Conservation (phyloP, 2,888 invertebrate genomes). For the Malacosoma neustria region DNA sequence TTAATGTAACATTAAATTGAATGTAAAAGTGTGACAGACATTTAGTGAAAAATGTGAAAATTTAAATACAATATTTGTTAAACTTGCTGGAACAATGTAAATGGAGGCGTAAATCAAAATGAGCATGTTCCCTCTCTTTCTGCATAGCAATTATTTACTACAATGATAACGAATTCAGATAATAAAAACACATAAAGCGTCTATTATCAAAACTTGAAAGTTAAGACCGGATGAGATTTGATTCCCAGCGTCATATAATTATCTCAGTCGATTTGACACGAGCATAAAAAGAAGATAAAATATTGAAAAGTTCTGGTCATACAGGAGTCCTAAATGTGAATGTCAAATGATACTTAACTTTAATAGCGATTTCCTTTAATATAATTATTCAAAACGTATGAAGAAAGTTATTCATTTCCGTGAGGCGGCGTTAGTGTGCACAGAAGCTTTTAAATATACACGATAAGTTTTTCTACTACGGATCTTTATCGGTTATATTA, state of each 20-base stretch:
- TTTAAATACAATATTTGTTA: too few relatives aligned
- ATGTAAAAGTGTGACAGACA: too few relatives aligned
- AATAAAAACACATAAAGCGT: neutral
- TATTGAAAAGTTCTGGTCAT: neutral
- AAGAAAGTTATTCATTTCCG: neutral
- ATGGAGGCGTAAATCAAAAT: too few relatives aligned
- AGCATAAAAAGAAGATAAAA: neutral
- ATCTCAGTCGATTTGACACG: neutral
- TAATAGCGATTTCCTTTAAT: neutral
- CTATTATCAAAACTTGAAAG: neutral
- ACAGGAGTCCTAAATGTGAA: neutral
- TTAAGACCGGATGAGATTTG: neutral
- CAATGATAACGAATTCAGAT: too few relatives aligned
- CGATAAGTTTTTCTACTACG: constrained; percentile 16
- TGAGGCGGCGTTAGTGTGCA: neutral
- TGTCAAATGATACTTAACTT: neutral
- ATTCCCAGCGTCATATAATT: neutral
- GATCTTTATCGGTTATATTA: constrained; percentile 55
- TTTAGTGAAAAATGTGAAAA: too few relatives aligned
- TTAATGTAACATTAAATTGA: too few relatives aligned
- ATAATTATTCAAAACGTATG: neutral
- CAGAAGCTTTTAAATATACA: neutral
- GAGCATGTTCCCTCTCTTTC: too few relatives aligned
- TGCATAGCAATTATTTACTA: too few relatives aligned
- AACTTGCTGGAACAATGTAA: too few relatives aligned